Evolutionary conservation across 1,140 invertebrate species (phyloP), one percentile per base, ranked within the genome.

Genomic region (Pachypeltis micranthus): DNA sequence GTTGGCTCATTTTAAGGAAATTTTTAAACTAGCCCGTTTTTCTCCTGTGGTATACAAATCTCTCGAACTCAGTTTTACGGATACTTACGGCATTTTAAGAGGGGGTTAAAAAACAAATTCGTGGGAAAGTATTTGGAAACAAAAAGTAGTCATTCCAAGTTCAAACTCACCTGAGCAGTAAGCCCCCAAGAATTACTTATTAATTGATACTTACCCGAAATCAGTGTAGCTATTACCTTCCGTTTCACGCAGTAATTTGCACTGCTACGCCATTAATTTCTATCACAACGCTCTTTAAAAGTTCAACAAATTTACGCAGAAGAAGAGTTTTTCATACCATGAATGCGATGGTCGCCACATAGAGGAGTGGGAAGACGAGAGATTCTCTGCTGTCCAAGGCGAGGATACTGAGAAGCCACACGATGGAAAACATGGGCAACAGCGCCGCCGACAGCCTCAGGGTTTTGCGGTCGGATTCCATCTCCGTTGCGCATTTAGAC

Each of bases 331-430:
- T n/a, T 63, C 66, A 65, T 39, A 69, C 68, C 51, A 70, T 27
- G 31, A 68, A 67, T 16, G 57, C 65, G 57, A 64, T 66, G 59
- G 57, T 66, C 12, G 65, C 63, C 2, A 70, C 39, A 27, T 67
- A 70, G 14, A 70, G 61, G 10, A 70, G 58, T 1, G 69, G 65
- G 31, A 68, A 66, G 14, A 67, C 62, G 1, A 70, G 56, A 23
- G 66, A 70, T 26, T 56, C 26, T 2, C 66, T 62, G 44, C 85
- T 85, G 67, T 86, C 85, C n/a, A 87, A 76, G 12, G 85, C 84
- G 3, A 86, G 76, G 3, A 85, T 83, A 1, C 82, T 81, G 70
- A 85, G 78, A 66, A 86, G 85, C 85, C 85, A 87, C 64, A 80
- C 79, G 14, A 83, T 76, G 19, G 80, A 79, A 67, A 83, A 81